Evolutionary conservation across 92 coral and sea anemone species (phyloP).

Genomic region (Parazoanthus darwini): DNA sequence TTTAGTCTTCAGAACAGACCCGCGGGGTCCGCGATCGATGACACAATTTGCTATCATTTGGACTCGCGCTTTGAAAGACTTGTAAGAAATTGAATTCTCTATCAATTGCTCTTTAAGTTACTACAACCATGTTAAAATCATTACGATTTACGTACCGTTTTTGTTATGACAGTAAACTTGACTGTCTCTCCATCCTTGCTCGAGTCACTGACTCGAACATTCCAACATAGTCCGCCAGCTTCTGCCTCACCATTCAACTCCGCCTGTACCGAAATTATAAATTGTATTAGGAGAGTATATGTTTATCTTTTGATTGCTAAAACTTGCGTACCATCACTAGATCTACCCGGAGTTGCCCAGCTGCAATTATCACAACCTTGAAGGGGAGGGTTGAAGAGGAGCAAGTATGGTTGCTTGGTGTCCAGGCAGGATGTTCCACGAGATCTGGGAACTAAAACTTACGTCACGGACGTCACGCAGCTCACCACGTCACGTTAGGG

Average conservation of each 20-base stretch:
- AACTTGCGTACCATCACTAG: constrained; percentile 20
- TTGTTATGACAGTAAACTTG: constrained; percentile 40
- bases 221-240: constrained; percentile 23
- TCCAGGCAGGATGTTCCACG: neutral
- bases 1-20: neutral
- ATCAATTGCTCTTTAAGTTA: neutral
- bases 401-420: neutral
- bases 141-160: constrained; percentile 28
- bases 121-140: neutral
- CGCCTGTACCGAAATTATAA: neutral
- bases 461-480: neutral
- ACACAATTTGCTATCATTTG: constrained; percentile 2
- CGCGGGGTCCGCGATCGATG: neutral
- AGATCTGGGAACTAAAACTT: neutral
- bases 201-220: constrained; percentile 37
- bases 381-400: neutral
- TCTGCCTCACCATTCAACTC: constrained; percentile 39
- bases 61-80: neutral
- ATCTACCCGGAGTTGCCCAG: neutral
- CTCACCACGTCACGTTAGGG: neutral
- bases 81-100: neutral
- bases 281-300: neutral
- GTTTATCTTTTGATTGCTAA: neutral
- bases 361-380: neutral
- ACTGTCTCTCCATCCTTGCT: constrained; percentile 42